phyloP scores from a whole-genome alignment of 2,797 vertebrate genomes.

The Phrynocephalus vlangalii region DNA sequence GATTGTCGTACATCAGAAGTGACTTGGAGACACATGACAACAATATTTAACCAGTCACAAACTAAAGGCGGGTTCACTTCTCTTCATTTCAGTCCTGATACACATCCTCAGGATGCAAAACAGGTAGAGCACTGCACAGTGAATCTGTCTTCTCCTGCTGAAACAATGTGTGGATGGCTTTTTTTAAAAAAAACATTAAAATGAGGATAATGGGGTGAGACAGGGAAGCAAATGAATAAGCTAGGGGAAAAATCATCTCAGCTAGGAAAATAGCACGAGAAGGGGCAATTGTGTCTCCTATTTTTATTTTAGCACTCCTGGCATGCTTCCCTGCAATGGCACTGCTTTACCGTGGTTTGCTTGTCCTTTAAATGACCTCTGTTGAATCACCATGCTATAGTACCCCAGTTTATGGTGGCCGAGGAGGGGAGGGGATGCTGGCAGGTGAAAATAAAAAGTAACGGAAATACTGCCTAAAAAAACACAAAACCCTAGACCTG shows the following conservation, averaged over 20 bases:
- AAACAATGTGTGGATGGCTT: neutral
- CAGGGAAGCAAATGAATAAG: slow-evolving; percentile 45
- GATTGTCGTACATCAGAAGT: too few relatives aligned
- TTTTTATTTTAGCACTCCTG: slow-evolving; percentile 48
- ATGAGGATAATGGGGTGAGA: slow-evolving; percentile 27
- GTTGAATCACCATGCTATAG: slow-evolving; percentile 23
- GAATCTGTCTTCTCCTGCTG: neutral
- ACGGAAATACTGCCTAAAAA: slow-evolving; percentile 13
- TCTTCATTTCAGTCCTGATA: neutral
- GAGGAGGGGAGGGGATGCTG: neutral
- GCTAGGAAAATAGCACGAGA: slow-evolving; percentile 6
- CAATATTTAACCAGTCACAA: too few relatives aligned
- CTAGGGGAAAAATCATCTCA: slow-evolving; percentile 10
- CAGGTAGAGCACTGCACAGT: neutral
- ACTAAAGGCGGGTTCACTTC: neutral
- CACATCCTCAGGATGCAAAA: neutral
- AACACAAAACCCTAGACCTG: slow-evolving; percentile 28
- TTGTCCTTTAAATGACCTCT: slow-evolving; percentile 67
- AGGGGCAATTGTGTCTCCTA: slow-evolving; percentile 43
- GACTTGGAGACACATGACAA: too few relatives aligned
- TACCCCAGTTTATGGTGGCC: slow-evolving; percentile 30
- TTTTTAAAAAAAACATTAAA: neutral
- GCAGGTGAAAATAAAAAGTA: slow-evolving; percentile 31
- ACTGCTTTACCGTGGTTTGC: slow-evolving; percentile 52
- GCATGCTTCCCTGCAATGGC: slow-evolving; percentile 45